Percentiles rank a stretch among this genome's conserved stretches.
Evolutionary conservation across 2,888 invertebrate genomes (phyloP).

Genomic region (Neria commutata): DNA sequence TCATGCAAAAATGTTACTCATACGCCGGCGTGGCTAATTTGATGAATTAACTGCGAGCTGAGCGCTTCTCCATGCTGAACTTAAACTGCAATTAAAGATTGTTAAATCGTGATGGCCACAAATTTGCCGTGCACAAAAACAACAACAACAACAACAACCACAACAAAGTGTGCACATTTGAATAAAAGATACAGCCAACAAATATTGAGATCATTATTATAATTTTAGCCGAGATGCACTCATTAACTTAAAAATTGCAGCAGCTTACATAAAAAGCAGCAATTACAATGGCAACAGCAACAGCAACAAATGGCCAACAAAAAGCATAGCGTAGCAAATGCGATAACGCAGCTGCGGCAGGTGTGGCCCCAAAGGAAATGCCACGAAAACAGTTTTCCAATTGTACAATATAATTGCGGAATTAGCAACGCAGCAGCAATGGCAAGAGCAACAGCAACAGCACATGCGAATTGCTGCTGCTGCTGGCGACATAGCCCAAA

Average conservation of each 20-base stretch:
- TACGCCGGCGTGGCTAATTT: slow-evolving; percentile 50
- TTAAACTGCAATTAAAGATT: background rate
- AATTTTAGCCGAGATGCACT: background rate
- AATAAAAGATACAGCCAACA: too few species aligned
- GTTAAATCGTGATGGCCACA: background rate
- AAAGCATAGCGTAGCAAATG: background rate
- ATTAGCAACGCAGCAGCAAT: too few species aligned
- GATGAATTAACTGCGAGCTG: background rate
- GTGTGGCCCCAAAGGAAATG: too few species aligned
- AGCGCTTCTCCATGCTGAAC: background rate
- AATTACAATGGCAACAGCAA: background rate
- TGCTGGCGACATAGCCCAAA: background rate
- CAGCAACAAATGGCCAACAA: background rate
- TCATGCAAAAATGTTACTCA: slow-evolving; percentile 42
- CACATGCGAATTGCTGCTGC: background rate
- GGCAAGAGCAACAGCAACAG: too few species aligned
- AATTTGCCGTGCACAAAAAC: background rate
- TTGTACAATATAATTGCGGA: too few species aligned
- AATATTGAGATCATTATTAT: slow-evolving; percentile 53
- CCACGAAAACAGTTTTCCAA: too few species aligned
- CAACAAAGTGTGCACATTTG: too few species aligned
- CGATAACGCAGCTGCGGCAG: background rate
- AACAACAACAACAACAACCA: too few species aligned
- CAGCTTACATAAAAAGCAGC: too few species aligned
- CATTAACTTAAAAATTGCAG: slow-evolving; percentile 18